Base-by-base conservation (phyloP, 2,113 vertebrate species). In the Caranx melampygus region DNA sequence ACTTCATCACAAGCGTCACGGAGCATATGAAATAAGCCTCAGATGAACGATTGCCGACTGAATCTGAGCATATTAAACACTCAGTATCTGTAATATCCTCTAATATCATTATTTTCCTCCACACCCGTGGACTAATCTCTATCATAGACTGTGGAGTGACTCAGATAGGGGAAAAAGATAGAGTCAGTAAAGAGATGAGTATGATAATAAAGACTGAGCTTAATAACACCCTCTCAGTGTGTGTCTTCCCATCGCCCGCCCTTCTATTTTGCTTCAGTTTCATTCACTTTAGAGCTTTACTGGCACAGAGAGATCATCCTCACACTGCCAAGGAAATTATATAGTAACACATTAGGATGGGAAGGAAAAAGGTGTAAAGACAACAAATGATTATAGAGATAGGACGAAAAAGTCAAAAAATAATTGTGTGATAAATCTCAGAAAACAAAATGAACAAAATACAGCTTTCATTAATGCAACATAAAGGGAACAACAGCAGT, bases 101-200 rank as follows among this genome's bases (percentile, higher is more conserved):
- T 70, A 70, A 47, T 82, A 72, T 82, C 60, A 81, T 78, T 81
- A 75, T 81, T 85, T 77, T 42, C 40, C 59, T 40, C 63, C 26
- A 60, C 37, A 71, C 15, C 45, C 49, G 20, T 61, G 58, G 37
- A 76, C 44, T 84, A 54, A 81, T 86, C 75, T 79, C 72, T 64
- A 18, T 68, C 62, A 47, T 15, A 74, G 75, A 51, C 58, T 64
- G 58, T 34, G 51, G 65, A 79, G 52, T 31, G 18, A 67, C 59
- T 76, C 49, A 40, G 34, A 57, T 65, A 44, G 34, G 42, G 16
- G 67, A 6, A 55, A 78, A 79, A 67, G 58, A 83, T 77, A 49
- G 33, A 73, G 78, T 73, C 69, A 80, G 70, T 84, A 78, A 82
- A 89, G 69, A 86, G 59, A 81, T 86, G 69, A 81, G 79, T 51